These are phyloP conservation scores for Adelphocoris suturalis DNA, from an alignment of 2,888 invertebrate species.

Conservation along the genomic window DNA sequence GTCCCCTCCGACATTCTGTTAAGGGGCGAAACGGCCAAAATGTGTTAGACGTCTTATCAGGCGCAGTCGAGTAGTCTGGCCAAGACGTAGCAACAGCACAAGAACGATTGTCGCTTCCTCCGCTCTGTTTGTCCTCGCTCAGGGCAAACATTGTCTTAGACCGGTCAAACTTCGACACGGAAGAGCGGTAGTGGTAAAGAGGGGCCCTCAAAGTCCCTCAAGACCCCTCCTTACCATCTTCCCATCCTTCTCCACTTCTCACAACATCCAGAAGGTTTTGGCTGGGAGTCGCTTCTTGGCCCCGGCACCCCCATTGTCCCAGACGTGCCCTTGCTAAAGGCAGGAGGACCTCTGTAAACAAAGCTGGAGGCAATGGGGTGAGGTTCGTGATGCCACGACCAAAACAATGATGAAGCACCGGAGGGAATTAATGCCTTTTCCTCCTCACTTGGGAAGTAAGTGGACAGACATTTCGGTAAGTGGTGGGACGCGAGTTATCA, in stretches of 20 bases:
- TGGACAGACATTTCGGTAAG: constrained; percentile 3
- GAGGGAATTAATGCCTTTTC: constrained; percentile 58
- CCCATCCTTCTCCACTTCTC: constrained; percentile 19
- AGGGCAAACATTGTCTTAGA: constrained; percentile 66
- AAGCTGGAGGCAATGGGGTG: constrained; percentile 11
- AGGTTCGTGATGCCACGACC: constrained; percentile 59
- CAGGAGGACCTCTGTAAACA: constrained; percentile 48
- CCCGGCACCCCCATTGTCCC: constrained; percentile 35
- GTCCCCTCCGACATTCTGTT: background rate
- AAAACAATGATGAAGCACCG: constrained; percentile 57
- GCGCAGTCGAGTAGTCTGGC: constrained; percentile 40
- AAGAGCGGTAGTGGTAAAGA: constrained; percentile 37
- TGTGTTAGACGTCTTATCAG: constrained; percentile 49
- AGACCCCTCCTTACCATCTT: background rate
- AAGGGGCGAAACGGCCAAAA: background rate
- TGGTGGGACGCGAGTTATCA: background rate
- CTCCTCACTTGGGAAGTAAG: constrained; percentile 30
- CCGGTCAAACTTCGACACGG: constrained; percentile 67
- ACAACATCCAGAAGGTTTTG: constrained; percentile 6
- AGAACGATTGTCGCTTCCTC: constrained; percentile 54
- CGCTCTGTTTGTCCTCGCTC: constrained; percentile 55
- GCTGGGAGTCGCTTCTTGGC: background rate
- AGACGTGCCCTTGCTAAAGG: constrained; percentile 9
- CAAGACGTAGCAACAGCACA: constrained; percentile 42
- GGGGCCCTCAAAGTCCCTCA: constrained; percentile 54